Conservation (phyloP, 2,797 vertebrate species). For the Sphenodon punctatus region DNA sequence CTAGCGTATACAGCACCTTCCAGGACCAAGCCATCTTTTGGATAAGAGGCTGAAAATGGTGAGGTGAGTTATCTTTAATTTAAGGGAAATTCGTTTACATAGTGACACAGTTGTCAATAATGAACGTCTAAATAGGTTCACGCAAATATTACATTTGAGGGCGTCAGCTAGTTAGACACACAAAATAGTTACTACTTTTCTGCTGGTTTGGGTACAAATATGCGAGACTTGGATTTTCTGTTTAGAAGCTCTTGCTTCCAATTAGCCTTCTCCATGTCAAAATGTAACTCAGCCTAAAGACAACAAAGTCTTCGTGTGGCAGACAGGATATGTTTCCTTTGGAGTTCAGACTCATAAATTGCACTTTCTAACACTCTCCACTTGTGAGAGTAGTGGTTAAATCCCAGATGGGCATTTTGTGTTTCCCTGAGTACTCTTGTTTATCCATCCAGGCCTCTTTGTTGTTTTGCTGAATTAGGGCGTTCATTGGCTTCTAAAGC, state of each 20-base stretch:
- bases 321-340: not conserved
- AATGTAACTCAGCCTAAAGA: rapidly evolving
- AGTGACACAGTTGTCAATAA: not conserved
- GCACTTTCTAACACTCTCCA: not conserved
- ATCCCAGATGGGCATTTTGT: not conserved
- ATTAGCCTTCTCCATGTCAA: not conserved
- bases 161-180: not conserved
- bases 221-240: not conserved
- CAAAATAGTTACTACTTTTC: not conserved
- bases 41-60: not conserved
- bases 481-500: rapidly evolving
- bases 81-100: not conserved
- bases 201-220: not conserved
- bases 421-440: not conserved
- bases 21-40: no score
- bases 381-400: rapidly evolving
- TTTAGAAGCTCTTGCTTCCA: not conserved
- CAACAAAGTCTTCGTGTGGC: rapidly evolving
- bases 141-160: no score
- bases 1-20: no score
- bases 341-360: not conserved
- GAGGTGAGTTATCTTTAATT: not conserved
- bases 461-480: not conserved
- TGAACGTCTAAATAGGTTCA: not conserved
- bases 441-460: not conserved